phyloP scores from a whole-genome alignment of 2,888 invertebrate genomes.

The Agrotis puta region DNA sequence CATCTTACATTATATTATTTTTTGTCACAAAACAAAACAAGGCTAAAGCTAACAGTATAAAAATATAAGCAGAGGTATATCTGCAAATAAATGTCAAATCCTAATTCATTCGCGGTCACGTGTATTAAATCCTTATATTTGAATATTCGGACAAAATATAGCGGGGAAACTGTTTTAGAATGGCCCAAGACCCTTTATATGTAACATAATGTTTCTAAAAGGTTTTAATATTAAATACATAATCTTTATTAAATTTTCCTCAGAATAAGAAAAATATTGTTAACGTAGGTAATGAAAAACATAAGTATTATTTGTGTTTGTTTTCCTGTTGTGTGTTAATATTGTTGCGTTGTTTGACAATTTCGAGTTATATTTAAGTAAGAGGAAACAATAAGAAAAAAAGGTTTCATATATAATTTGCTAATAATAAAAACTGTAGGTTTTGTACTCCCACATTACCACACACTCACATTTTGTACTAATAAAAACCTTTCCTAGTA shows the following conservation, averaged over 20 bases:
- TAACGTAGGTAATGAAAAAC: not conserved
- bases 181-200: constrained; percentile 24
- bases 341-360: constrained; percentile 8
- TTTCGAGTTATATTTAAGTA: not conserved
- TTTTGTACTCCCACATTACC: no score
- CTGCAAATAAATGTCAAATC: constrained; percentile 60
- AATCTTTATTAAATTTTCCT: constrained; percentile 13
- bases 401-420: constrained; percentile 2
- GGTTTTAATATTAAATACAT: constrained; percentile 22
- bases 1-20: constrained; percentile 20
- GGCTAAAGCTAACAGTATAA: constrained; percentile 27
- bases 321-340: not conserved
- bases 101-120: constrained; percentile 62
- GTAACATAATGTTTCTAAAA: constrained; percentile 36
- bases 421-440: constrained; percentile 4
- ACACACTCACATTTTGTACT: not conserved
- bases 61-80: constrained; percentile 28
- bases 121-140: constrained; percentile 44
- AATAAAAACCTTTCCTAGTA: constrained; percentile 7
- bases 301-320: not conserved
- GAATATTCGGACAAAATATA: constrained; percentile 42
- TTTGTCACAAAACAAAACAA: constrained; percentile 30
- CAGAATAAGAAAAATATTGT: constrained; percentile 10
- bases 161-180: constrained; percentile 23
- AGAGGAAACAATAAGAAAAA: constrained; percentile 22